Evolutionary conservation across 2,113 vertebrate genomes (phyloP).

Genomic region (Andinoacara biseriatus): DNA sequence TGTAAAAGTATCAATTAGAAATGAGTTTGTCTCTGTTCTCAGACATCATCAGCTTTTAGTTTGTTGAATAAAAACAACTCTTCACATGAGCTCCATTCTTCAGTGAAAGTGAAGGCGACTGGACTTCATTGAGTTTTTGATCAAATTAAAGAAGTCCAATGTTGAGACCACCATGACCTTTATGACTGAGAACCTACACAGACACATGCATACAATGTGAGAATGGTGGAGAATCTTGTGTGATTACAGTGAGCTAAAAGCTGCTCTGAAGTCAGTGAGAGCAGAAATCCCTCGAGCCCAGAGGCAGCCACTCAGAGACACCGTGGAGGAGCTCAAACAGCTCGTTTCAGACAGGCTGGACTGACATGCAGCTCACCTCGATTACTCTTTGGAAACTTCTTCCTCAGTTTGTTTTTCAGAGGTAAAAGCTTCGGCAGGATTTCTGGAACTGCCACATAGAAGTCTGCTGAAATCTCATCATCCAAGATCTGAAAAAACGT

Average conservation of each 20-base stretch:
- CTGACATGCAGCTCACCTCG: conserved; percentile 65
- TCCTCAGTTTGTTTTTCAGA: conserved; percentile 86
- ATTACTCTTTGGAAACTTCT: conserved; percentile 87
- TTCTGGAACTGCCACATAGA: conserved; percentile 89
- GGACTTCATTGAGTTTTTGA: no score
- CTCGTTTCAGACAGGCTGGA: not conserved
- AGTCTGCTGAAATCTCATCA: conserved; percentile 88
- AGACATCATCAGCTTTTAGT: not conserved
- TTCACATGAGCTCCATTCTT: not conserved
- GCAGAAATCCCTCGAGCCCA: rapidly evolving
- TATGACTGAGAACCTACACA: no score
- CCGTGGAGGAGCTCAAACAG: not conserved
- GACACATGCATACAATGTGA: not conserved
- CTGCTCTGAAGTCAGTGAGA: not conserved
- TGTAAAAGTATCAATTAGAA: rapidly evolving
- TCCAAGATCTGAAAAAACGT: conserved; percentile 84
- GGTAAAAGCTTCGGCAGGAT: conserved; percentile 84
- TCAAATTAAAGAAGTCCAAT: no score
- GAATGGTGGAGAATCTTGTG: not conserved
- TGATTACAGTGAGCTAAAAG: not conserved
- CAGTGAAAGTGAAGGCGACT: not conserved
- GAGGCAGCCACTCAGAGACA: rapidly evolving
- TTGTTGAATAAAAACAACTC: not conserved
- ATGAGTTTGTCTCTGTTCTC: not conserved
- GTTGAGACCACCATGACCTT: no score